A percentile compares a stretch with the other conserved stretches of the same genome.
Conservation (phyloP, 2,797 vertebrate species). For the Philypnodon macrostomus region DNA sequence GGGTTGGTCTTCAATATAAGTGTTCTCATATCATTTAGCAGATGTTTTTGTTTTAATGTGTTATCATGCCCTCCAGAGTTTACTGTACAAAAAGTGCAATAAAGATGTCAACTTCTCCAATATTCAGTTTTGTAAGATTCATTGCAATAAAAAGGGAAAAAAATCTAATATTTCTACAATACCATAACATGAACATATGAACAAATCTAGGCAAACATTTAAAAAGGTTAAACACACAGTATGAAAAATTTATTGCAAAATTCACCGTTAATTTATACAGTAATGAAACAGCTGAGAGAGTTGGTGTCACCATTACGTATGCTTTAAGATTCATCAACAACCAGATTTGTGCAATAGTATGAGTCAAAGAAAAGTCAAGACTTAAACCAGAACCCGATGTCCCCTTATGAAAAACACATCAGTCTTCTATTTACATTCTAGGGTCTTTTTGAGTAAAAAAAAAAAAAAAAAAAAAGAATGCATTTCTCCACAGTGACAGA, state of each 20-base stretch:
- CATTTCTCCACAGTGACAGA: conserved; percentile 2
- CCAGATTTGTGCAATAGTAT: too few species aligned
- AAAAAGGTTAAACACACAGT: background rate
- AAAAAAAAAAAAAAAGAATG: conserved; percentile 3
- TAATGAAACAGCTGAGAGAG: too few species aligned
- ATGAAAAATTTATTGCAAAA: background rate
- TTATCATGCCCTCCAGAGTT: conserved; percentile 37
- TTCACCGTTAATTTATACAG: too few species aligned
- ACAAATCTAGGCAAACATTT: too few species aligned
- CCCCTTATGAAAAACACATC: too few species aligned
- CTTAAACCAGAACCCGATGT: background rate
- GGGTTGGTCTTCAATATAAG: too few species aligned
- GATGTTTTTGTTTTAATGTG: background rate
- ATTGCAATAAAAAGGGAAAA: background rate
- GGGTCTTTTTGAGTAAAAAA: background rate
- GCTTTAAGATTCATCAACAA: background rate
- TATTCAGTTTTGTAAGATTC: background rate
- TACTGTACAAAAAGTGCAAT: conserved; percentile 64
- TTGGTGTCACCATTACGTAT: too few species aligned
- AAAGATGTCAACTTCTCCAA: conserved; percentile 37
- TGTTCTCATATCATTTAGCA: background rate
- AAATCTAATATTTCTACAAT: too few species aligned
- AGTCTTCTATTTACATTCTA: conserved; percentile 4
- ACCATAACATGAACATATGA: too few species aligned
- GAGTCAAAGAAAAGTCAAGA: too few species aligned